These are phyloP conservation scores for Scophthalmus maximus DNA, from an alignment of 2,113 vertebrate species.

Conservation along the genomic window DNA sequence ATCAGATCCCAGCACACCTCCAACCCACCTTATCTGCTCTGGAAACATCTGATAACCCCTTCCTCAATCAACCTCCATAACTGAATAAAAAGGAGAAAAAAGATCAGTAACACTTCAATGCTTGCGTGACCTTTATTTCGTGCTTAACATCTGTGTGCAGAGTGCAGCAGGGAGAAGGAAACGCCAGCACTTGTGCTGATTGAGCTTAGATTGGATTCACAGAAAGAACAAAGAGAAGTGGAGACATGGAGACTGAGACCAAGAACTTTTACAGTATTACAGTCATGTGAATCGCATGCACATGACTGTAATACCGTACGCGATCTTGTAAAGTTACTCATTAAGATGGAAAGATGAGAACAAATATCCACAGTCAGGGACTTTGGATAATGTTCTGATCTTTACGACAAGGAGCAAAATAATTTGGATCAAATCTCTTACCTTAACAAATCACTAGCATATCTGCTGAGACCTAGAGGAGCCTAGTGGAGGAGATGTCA, in stretches of 20 bases:
- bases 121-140: slow-evolving; percentile 67
- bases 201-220: slow-evolving; percentile 65
- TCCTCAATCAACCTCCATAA: slow-evolving; percentile 73
- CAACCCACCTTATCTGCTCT: slow-evolving; percentile 48
- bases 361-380: no score
- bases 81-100: slow-evolving; percentile 73
- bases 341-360: no score
- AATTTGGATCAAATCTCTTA: no score
- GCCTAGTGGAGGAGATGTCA: no score
- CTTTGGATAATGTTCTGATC: no score
- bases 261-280: not conserved
- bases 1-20: slow-evolving; percentile 77
- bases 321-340: no score
- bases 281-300: no score
- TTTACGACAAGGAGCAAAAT: no score
- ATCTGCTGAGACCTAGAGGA: no score
- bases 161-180: slow-evolving; percentile 39
- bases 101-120: slow-evolving; percentile 77
- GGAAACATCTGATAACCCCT: slow-evolving; percentile 72
- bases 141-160: slow-evolving; percentile 68
- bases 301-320: not conserved
- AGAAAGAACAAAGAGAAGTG: slow-evolving; percentile 46
- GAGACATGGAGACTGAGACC: slow-evolving; percentile 7
- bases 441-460: no score
- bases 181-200: slow-evolving; percentile 63